Conservation (phyloP, 2,888 invertebrate species). For the Parnassius orleans region DNA sequence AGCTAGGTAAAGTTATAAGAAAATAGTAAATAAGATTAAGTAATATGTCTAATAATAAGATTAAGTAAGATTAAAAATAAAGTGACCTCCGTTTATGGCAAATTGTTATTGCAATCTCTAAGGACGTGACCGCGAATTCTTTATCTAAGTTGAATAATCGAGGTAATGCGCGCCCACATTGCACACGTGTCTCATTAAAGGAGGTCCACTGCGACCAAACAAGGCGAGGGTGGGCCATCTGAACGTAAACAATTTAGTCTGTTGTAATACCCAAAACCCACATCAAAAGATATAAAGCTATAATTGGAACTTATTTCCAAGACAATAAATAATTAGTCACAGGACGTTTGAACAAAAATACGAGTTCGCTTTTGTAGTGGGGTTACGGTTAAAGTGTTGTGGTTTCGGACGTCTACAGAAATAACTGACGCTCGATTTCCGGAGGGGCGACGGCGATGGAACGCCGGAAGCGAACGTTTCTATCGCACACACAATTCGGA, state of each 20-base stretch:
- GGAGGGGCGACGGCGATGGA: slow-evolving; percentile 25
- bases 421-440: slow-evolving; percentile 27
- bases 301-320: slow-evolving; percentile 33
- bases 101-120: slow-evolving; percentile 56
- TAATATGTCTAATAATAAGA: not conserved
- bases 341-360: slow-evolving; percentile 12
- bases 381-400: slow-evolving; percentile 25
- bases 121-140: slow-evolving; percentile 55
- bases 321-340: slow-evolving; percentile 26
- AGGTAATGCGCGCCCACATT: slow-evolving; percentile 63
- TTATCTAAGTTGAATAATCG: slow-evolving; percentile 47
- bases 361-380: slow-evolving; percentile 12
- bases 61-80: slow-evolving; percentile 17
- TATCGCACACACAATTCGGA: slow-evolving; percentile 24
- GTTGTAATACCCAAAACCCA: slow-evolving; percentile 44
- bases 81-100: slow-evolving; percentile 35
- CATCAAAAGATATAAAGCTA: slow-evolving; percentile 41
- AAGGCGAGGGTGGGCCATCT: slow-evolving; percentile 43
- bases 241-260: slow-evolving; percentile 53
- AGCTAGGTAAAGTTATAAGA: too few species aligned
- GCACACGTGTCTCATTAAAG: slow-evolving; percentile 60
- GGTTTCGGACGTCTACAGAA: slow-evolving; percentile 24
- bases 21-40: too few species aligned
- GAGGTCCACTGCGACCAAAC: slow-evolving; percentile 56
- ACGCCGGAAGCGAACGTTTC: slow-evolving; percentile 26